These are phyloP conservation scores for Caranx ignobilis DNA, from an alignment of 2,113 vertebrate species.

Conservation along the genomic window DNA sequence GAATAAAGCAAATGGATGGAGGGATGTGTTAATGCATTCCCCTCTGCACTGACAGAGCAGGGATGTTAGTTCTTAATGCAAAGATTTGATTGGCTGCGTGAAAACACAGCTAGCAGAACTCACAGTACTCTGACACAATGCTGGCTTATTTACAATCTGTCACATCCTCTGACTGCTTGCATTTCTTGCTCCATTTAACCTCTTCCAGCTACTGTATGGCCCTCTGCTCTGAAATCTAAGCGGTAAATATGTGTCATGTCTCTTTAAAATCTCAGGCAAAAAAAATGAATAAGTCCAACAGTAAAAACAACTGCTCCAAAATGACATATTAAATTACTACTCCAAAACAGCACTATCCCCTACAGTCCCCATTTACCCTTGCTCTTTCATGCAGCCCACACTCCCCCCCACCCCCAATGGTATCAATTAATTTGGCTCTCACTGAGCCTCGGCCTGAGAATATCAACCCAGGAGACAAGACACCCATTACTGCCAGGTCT, in stretches of 20 bases:
- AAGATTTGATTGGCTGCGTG: not conserved
- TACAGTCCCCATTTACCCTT: slow-evolving; percentile 36
- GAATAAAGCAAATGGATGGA: too few relatives aligned
- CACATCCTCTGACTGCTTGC: not conserved
- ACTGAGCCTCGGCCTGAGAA: slow-evolving; percentile 50
- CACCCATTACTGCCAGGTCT: slow-evolving; percentile 68
- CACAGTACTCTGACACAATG: not conserved
- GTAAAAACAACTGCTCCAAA: not conserved
- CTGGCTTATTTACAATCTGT: not conserved
- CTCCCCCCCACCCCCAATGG: slow-evolving; percentile 52
- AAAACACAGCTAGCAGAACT: not conserved
- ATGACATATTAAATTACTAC: not conserved
- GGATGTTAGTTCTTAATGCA: not conserved
- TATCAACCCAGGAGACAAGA: slow-evolving; percentile 67
- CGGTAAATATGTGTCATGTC: not conserved
- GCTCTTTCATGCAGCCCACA: slow-evolving; percentile 36
- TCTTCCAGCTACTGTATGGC: not conserved
- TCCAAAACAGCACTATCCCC: slow-evolving; percentile 34
- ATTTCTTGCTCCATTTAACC: not conserved
- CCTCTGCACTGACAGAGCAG: not conserved
- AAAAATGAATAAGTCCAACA: not conserved
- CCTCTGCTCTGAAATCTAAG: not conserved
- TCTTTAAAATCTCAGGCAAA: not conserved
- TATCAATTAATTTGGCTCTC: slow-evolving; percentile 73
- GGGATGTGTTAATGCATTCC: too few relatives aligned